Conservation (phyloP, 2,888 invertebrate species). For the Athalia cordata region DNA sequence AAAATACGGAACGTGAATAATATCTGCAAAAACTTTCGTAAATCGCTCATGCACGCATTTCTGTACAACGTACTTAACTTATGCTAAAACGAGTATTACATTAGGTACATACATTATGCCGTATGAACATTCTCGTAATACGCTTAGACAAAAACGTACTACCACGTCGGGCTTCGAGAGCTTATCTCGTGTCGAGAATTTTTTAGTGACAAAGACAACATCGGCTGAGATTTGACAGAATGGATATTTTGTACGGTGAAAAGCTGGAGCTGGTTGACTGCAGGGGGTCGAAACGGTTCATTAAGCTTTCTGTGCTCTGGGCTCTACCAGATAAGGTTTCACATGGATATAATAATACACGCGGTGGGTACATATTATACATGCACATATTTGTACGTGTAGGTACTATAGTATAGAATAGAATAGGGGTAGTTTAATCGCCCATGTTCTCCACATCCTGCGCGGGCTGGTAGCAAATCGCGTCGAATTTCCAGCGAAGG, state of each 20-base stretch:
- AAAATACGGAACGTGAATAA: too few relatives aligned
- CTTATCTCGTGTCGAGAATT: not conserved
- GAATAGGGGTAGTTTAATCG: too few relatives aligned
- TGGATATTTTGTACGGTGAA: not conserved
- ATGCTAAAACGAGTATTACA: too few relatives aligned
- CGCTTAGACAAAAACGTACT: not conserved
- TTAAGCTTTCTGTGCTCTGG: not conserved
- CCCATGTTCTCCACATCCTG: too few relatives aligned
- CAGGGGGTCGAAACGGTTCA: not conserved
- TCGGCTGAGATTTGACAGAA: not conserved
- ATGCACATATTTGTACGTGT: too few relatives aligned
- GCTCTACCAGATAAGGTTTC: not conserved
- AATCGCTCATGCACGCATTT: not conserved
- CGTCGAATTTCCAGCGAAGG: too few relatives aligned
- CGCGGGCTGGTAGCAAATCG: too few relatives aligned
- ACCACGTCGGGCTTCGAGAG: not conserved
- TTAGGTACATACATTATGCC: too few relatives aligned
- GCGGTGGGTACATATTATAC: too few relatives aligned
- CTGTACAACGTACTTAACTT: not conserved
- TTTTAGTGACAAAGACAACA: conserved; percentile 16
- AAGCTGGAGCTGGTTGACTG: too few relatives aligned
- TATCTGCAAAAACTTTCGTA: not conserved
- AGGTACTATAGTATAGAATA: too few relatives aligned
- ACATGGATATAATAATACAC: not conserved
- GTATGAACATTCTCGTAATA: not conserved